Conservation (phyloP, 2,113 vertebrate species). For the Dascyllus trimaculatus region DNA sequence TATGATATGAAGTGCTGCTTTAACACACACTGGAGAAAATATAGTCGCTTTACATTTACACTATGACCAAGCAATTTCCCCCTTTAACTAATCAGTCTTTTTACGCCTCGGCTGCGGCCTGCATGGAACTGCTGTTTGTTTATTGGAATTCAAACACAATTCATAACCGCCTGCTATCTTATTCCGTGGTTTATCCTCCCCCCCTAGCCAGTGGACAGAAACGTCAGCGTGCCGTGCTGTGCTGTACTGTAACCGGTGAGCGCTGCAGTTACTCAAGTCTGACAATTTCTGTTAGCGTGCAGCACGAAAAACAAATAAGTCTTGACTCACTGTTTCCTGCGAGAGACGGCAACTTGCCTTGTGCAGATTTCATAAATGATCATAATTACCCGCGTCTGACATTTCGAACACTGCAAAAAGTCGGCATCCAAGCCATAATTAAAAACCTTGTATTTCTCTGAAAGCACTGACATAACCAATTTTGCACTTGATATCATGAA, state of each 20-base stretch:
- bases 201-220: conserved; percentile 7
- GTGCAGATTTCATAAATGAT: neutral
- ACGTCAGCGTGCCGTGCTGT: neutral
- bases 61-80: conserved; percentile 62
- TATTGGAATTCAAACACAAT: conserved; percentile 60
- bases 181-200: neutral
- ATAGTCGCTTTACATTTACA: conserved; percentile 61
- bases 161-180: conserved; percentile 31
- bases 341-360: neutral
- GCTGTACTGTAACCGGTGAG: neutral
- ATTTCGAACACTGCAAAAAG: neutral
- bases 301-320: conserved; percentile 1
- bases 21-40: conserved; percentile 69
- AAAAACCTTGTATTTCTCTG: neutral
- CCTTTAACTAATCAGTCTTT: conserved; percentile 60
- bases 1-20: conserved; percentile 76
- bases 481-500: neutral
- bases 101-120: conserved; percentile 45
- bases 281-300: neutral
- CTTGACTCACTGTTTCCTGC: neutral
- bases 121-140: conserved; percentile 50
- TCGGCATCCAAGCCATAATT: neutral
- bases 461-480: neutral
- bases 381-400: neutral
- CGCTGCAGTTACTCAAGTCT: neutral